These are phyloP conservation scores for Alentia gelatinosa DNA, from an alignment of 2,888 invertebrate genomes.

Conservation along the genomic window DNA sequence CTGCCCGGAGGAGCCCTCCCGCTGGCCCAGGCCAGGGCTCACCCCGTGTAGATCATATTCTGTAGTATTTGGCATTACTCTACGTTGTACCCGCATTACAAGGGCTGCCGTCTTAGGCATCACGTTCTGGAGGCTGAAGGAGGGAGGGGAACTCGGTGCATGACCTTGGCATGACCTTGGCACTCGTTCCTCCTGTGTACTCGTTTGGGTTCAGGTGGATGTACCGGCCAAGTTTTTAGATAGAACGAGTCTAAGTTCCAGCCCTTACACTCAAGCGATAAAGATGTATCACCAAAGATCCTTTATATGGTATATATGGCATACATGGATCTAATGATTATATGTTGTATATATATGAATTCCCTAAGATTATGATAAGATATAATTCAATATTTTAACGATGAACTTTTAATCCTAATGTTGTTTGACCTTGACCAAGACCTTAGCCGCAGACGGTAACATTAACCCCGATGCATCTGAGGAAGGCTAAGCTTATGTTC, in stretches of 20 bases:
- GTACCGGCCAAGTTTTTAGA: background rate
- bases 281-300: too few species aligned
- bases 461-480: conserved; percentile 99
- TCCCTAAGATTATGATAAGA: too few species aligned
- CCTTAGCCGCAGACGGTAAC: conserved; percentile 82
- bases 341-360: too few species aligned
- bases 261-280: too few species aligned
- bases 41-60: conserved; percentile 9
- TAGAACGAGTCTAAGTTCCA: too few species aligned
- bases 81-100: conserved; percentile 7
- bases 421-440: conserved; percentile 12
- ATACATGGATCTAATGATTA: too few species aligned
- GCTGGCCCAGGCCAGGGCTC: background rate
- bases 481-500: conserved; percentile 99
- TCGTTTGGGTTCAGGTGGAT: background rate
- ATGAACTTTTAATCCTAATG: too few species aligned
- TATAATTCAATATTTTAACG: too few species aligned
- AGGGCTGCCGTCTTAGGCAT: conserved; percentile 36
- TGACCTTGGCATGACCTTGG: conserved; percentile 2
- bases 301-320: too few species aligned
- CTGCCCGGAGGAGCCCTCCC: background rate
- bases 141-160: background rate
- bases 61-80: conserved; percentile 40
- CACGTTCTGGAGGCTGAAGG: background rate
- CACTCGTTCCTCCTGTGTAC: background rate